These are phyloP conservation scores for Barbus barbus DNA, from an alignment of 2,113 vertebrate species.

Conservation along the genomic window DNA sequence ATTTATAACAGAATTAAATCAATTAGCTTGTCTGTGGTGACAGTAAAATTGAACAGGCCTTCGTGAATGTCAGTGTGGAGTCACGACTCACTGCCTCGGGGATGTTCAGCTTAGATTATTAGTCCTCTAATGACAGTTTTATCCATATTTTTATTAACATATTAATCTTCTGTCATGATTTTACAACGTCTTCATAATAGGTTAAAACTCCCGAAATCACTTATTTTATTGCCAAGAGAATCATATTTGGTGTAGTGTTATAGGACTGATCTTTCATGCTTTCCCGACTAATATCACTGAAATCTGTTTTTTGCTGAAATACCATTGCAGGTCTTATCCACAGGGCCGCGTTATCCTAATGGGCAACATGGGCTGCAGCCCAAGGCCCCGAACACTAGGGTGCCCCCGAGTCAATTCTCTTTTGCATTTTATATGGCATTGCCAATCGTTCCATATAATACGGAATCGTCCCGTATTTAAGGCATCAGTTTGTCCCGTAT, in stretches of 20 bases:
- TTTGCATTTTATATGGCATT: too few relatives aligned
- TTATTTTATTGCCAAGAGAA: background rate
- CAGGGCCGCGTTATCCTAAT: too few relatives aligned
- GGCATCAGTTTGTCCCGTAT: too few relatives aligned
- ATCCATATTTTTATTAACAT: conserved; percentile 4
- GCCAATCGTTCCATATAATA: too few relatives aligned
- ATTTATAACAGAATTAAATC: conserved; percentile 19
- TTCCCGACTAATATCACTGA: background rate
- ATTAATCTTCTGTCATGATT: conserved; percentile 13
- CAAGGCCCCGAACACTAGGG: too few relatives aligned
- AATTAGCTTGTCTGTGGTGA: background rate
- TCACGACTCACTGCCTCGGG: background rate
- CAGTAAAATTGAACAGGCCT: conserved; percentile 1
- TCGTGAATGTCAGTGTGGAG: background rate
- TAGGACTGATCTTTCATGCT: background rate
- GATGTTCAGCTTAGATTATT: background rate
- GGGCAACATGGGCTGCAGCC: too few relatives aligned
- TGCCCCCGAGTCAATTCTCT: too few relatives aligned
- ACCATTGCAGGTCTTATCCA: background rate
- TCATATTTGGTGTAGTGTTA: background rate
- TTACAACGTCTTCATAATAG: background rate
- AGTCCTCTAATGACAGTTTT: background rate
- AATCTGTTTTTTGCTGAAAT: background rate
- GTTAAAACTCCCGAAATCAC: background rate
- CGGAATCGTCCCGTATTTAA: too few relatives aligned